A percentile compares a stretch with the other conserved stretches of the same genome.
phyloP scores from a whole-genome alignment of 2,888 invertebrate species.

The Maniola hyperantus region DNA sequence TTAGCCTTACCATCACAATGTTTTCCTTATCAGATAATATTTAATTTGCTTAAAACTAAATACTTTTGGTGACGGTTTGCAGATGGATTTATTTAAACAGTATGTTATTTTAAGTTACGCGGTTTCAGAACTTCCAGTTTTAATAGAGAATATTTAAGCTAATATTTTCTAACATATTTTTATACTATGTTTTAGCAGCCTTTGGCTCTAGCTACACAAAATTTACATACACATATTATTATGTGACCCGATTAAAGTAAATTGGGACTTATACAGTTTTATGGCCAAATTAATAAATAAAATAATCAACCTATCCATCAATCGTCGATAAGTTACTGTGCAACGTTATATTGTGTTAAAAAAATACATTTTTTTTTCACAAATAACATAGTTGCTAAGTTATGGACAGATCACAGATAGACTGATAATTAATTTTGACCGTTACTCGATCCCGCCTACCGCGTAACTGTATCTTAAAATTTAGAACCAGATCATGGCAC shows the following conservation, averaged over 20 bases:
- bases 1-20: constrained; percentile 77
- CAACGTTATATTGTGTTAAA: too few species aligned
- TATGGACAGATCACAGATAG: too few species aligned
- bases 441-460: not conserved
- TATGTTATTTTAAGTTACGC: constrained; percentile 2
- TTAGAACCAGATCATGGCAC: constrained; percentile 62
- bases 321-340: too few species aligned
- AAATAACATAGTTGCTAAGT: too few species aligned
- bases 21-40: constrained; percentile 61
- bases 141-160: not conserved
- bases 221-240: not conserved
- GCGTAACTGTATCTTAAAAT: not conserved
- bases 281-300: too few species aligned
- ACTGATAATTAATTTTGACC: too few species aligned
- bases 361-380: too few species aligned
- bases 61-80: constrained; percentile 34
- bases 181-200: not conserved
- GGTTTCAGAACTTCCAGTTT: not conserved
- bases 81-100: constrained; percentile 6
- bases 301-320: too few species aligned
- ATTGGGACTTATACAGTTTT: too few species aligned
- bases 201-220: not conserved
- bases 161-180: not conserved
- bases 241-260: too few species aligned
- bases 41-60: constrained; percentile 39